Conservation (phyloP, 2,888 invertebrate genomes). For the Ariolimax columbianus region DNA sequence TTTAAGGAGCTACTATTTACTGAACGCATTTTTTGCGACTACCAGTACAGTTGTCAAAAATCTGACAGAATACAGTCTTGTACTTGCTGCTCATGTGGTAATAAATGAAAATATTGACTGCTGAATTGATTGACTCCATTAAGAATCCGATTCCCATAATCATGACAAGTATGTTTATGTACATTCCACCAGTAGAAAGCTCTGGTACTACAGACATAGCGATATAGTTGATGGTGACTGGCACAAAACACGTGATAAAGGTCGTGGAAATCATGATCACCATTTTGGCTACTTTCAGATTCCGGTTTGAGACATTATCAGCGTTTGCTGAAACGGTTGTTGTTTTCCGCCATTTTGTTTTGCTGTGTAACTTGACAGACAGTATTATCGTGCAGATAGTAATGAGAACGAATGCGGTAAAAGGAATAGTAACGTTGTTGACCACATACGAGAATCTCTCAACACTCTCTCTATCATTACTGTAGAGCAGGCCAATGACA, state of each 20-base stretch:
- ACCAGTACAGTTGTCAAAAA: not conserved
- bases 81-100: not conserved
- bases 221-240: not conserved
- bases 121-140: not conserved
- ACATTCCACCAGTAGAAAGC: not conserved
- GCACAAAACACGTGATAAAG: not conserved
- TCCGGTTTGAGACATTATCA: not conserved
- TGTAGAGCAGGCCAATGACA: not conserved
- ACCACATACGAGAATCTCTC: not conserved
- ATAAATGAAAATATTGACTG: not conserved
- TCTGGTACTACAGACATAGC: not conserved
- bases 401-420: not conserved
- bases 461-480: not conserved
- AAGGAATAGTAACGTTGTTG: not conserved
- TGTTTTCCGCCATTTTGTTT: not conserved
- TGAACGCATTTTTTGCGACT: no score
- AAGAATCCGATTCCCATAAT: not conserved
- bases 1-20: no score
- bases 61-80: not conserved
- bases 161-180: not conserved
- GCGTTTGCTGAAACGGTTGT: not conserved
- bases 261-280: not conserved
- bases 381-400: not conserved
- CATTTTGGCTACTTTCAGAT: not conserved
- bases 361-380: not conserved